Conservation (phyloP, 1,140 invertebrate genomes). For the Ceratoteleas bidentatus region DNA sequence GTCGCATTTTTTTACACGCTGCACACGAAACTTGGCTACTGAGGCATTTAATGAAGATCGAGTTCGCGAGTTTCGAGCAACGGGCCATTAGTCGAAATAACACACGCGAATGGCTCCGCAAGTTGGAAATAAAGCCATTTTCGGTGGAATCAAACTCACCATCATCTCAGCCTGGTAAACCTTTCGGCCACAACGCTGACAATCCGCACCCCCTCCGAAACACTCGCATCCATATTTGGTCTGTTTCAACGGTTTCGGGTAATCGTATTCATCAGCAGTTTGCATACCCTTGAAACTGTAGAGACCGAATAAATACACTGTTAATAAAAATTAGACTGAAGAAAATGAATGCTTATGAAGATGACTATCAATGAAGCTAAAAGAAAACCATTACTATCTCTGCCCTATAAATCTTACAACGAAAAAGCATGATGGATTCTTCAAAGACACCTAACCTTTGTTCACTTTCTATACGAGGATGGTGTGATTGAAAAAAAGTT, state of each 20-base stretch:
- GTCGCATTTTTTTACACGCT: conserved; percentile 34
- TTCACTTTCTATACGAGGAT: background rate
- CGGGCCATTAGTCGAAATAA: no score
- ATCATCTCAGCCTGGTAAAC: conserved; percentile 76
- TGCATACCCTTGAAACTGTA: conserved; percentile 72
- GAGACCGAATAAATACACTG: background rate
- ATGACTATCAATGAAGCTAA: no score
- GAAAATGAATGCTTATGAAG: no score
- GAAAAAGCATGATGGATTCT: no score
- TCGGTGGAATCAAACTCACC: conserved; percentile 33
- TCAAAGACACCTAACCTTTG: no score
- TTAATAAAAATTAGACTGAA: background rate
- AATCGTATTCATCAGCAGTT: conserved; percentile 59
- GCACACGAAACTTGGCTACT: conserved; percentile 14
- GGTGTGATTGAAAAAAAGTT: background rate
- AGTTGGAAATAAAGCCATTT: background rate
- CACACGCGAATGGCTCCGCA: background rate
- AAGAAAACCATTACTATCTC: no score
- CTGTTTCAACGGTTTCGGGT: no score
- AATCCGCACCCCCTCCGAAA: no score
- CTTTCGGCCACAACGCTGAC: no score
- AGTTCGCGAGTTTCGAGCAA: background rate
- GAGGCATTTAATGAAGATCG: conserved; percentile 27
- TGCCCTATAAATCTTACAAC: no score
- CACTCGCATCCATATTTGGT: no score